A percentile compares a stretch with the other conserved stretches of the same genome.
Evolutionary conservation across 1,140 invertebrate species (phyloP).

Genomic region (Drosophila repletoides): DNA sequence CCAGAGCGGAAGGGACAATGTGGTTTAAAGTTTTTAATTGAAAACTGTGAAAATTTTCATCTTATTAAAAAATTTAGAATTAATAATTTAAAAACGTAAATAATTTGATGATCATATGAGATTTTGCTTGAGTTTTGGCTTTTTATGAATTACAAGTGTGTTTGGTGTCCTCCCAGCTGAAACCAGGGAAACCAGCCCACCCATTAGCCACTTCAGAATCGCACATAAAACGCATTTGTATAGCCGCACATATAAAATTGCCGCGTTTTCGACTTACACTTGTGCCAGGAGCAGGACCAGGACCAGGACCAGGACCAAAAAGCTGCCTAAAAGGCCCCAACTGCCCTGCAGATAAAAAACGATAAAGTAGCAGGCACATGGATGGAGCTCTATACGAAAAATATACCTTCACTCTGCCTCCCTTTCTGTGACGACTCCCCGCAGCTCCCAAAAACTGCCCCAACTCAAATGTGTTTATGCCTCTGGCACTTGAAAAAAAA

Average conservation of each 20-base stretch:
- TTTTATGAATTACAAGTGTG: conserved; percentile 19
- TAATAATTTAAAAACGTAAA: no score
- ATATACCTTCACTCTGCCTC: neutral
- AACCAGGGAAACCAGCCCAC: neutral
- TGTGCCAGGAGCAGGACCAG: no score
- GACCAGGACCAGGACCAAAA: no score
- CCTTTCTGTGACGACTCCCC: neutral
- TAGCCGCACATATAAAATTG: conserved; percentile 34
- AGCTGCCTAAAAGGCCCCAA: conserved; percentile 51
- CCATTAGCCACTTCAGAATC: conserved; percentile 27
- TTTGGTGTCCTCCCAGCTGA: no score
- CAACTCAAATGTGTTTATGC: conserved; percentile 56
- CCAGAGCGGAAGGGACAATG: no score
- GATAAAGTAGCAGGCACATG: conserved; percentile 45
- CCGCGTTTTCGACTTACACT: conserved; percentile 44
- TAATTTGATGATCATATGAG: no score
- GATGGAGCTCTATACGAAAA: conserved; percentile 17
- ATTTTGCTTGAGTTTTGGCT: no score
- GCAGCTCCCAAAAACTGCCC: conserved; percentile 5
- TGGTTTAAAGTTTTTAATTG: no score
- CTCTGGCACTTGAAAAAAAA: conserved; percentile 63
- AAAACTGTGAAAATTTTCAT: no score
- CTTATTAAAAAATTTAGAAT: no score
- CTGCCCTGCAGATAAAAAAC: conserved; percentile 47
- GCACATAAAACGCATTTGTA: conserved; percentile 42